Evolutionary conservation across 1,140 invertebrate species (phyloP).

Genomic region (Lysiphlebus fabarum): DNA sequence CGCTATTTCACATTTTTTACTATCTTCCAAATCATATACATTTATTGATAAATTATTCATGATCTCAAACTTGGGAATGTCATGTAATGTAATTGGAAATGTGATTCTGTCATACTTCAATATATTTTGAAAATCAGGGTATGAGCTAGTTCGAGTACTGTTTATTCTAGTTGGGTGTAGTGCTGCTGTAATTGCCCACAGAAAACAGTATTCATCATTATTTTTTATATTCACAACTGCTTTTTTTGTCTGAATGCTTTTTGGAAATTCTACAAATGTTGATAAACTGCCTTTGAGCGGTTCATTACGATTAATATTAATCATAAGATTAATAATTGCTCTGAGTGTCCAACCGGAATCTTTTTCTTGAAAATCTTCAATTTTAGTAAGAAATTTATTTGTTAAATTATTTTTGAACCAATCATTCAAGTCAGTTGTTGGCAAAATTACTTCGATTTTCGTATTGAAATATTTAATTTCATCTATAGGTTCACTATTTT

Average conservation of each 20-base stretch:
- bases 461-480: slow-evolving; percentile 26
- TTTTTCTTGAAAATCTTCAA: slow-evolving; percentile 27
- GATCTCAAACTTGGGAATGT: slow-evolving; percentile 24
- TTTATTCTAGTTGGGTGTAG: slow-evolving; percentile 10
- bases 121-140: slow-evolving; percentile 10
- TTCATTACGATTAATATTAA: slow-evolving; percentile 28
- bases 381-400: slow-evolving; percentile 15
- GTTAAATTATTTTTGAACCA: slow-evolving; percentile 22
- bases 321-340: slow-evolving; percentile 26
- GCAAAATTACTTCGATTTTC: slow-evolving; percentile 20
- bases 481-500: slow-evolving; percentile 10
- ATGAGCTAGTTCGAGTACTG: slow-evolving; percentile 6
- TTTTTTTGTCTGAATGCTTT: slow-evolving; percentile 26
- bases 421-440: slow-evolving; percentile 13
- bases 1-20: not conserved
- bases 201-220: slow-evolving; percentile 17
- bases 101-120: slow-evolving; percentile 22
- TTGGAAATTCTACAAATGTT: slow-evolving; percentile 23
- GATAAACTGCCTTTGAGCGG: slow-evolving; percentile 22
- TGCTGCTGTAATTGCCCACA: slow-evolving; percentile 20
- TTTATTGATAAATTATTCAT: slow-evolving; percentile 25
- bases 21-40: not conserved
- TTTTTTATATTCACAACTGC: slow-evolving; percentile 26
- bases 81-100: slow-evolving; percentile 22
- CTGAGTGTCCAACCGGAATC: slow-evolving; percentile 26